Evolutionary conservation across 2,888 invertebrate species (phyloP).

Genomic region (Dryobotodes eremita): DNA sequence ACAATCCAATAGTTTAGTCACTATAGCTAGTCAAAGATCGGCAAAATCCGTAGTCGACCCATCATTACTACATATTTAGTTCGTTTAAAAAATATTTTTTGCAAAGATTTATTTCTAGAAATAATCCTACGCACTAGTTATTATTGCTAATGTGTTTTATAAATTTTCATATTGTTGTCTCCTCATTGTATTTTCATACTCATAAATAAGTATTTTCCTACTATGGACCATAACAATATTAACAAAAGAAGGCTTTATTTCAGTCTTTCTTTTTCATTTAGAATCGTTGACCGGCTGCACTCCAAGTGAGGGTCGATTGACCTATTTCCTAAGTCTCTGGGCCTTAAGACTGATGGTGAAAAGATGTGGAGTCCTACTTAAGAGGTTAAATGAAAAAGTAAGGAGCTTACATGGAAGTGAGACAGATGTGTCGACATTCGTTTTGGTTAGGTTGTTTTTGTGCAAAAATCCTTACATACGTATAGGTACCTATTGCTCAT

Average conservation of each 20-base stretch:
- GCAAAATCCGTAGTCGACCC: too few relatives aligned
- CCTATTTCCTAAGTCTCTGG: slow-evolving; percentile 55
- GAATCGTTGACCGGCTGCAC: slow-evolving; percentile 48
- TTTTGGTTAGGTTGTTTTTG: background rate
- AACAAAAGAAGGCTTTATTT: slow-evolving; percentile 15
- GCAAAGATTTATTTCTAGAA: too few relatives aligned
- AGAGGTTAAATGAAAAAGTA: slow-evolving; percentile 40
- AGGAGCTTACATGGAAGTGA: background rate
- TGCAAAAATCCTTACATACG: too few relatives aligned
- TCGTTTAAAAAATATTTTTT: too few relatives aligned
- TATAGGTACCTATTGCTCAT: background rate
- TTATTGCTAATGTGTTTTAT: too few relatives aligned
- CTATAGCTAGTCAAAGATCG: too few relatives aligned
- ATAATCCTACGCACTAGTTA: too few relatives aligned
- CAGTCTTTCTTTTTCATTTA: background rate
- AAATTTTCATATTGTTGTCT: too few relatives aligned
- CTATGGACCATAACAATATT: background rate
- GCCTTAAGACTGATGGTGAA: slow-evolving; percentile 41
- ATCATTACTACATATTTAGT: too few relatives aligned
- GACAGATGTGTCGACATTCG: slow-evolving; percentile 15
- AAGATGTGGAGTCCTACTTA: slow-evolving; percentile 35
- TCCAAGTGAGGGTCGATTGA: slow-evolving; percentile 52
- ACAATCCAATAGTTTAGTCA: too few relatives aligned
- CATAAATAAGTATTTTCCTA: background rate
- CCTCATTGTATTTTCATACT: too few relatives aligned